Evolutionary conservation across 2,797 vertebrate genomes (phyloP).

Genomic region (Pampus argenteus): DNA sequence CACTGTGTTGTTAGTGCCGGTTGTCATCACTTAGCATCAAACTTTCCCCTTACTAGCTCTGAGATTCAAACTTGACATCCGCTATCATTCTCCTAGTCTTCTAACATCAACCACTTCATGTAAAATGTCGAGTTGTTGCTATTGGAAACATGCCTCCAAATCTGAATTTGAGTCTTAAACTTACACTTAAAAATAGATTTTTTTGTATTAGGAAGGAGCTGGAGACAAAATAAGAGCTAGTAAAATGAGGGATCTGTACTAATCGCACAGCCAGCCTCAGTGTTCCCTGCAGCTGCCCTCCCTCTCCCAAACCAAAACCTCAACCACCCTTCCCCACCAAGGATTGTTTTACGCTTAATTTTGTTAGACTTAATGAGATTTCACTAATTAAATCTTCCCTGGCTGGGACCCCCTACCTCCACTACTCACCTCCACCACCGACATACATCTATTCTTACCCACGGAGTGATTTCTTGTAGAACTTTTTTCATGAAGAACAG

Average conservation of each 20-base stretch:
- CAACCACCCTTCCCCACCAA: constrained; percentile 87
- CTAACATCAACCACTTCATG: constrained; percentile 3
- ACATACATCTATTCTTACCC: constrained; percentile 83
- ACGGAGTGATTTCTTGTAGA: constrained; percentile 87
- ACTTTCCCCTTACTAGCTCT: background rate
- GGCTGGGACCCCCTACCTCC: constrained; percentile 84
- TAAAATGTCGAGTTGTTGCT: background rate
- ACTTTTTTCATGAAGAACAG: constrained; percentile 83
- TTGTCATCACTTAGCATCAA: constrained; percentile 6
- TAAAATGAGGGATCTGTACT: constrained; percentile 55
- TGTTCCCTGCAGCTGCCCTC: constrained; percentile 41
- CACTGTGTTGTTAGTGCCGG: background rate
- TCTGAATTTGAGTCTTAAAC: constrained; percentile 9
- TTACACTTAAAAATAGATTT: too few species aligned
- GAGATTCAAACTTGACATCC: background rate
- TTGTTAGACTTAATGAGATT: constrained; percentile 99
- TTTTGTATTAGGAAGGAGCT: constrained; percentile 1
- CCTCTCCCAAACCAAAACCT: constrained; percentile 58
- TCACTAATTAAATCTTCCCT: constrained; percentile 99
- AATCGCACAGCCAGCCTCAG: constrained; percentile 58
- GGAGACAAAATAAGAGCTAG: constrained; percentile 12
- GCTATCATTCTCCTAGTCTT: background rate
- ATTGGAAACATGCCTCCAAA: constrained; percentile 28
- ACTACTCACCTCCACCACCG: constrained; percentile 46
- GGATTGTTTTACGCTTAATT: constrained; percentile 99